Evolutionary conservation across 2,113 vertebrate genomes (phyloP).

Genomic region (Oncorhynchus tshawytscha): DNA sequence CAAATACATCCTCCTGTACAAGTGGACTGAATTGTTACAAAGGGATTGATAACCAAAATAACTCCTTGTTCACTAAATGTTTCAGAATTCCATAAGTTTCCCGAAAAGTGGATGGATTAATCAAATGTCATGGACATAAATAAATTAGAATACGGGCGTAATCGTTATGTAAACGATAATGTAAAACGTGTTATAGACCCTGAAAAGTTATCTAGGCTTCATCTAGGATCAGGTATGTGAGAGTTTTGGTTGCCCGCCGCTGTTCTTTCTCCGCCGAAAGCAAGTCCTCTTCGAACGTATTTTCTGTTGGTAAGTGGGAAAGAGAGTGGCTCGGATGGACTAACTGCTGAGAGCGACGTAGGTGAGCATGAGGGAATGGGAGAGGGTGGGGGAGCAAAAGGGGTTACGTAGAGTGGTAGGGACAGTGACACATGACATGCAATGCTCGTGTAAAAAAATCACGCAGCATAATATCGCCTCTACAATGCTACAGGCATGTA

Average conservation of each 20-base stretch:
- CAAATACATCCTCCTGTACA: constrained; percentile 26
- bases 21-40: neutral
- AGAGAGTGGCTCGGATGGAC: constrained; percentile 2
- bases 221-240: neutral
- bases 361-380: constrained; percentile 7
- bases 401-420: neutral
- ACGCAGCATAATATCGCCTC: neutral
- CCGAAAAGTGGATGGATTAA: neutral
- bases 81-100: neutral
- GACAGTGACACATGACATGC: neutral
- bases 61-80: neutral
- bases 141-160: neutral
- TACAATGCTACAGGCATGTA: neutral
- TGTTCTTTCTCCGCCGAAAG: neutral
- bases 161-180: neutral
- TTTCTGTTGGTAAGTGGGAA: neutral
- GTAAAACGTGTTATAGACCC: neutral
- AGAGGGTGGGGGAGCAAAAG: neutral
- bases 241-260: neutral
- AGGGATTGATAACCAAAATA: neutral
- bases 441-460: neutral
- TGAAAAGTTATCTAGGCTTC: neutral
- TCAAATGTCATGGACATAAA: neutral
- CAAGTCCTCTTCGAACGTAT: neutral
- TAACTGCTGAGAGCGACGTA: constrained; percentile 5